Percentiles rank a stretch among this genome's conserved stretches.
Conservation (phyloP, 1,140 invertebrate genomes). For the Amyelois transitella region DNA sequence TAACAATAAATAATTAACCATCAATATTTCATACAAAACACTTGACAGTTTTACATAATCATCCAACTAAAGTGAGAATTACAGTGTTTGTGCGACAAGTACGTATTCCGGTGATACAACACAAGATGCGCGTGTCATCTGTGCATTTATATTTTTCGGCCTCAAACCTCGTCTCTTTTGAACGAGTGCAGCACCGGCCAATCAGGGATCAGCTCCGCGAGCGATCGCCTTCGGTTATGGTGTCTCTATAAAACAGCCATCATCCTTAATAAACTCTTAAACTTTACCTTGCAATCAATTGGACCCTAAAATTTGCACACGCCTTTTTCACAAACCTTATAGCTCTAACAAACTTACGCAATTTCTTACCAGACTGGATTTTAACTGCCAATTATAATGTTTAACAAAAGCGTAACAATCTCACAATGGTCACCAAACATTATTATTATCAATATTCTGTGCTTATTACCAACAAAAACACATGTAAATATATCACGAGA, state of each 20-base stretch:
- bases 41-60: neutral
- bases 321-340: too few relatives aligned
- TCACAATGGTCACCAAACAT: constrained; percentile 8
- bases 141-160: constrained; percentile 48
- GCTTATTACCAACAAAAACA: constrained; percentile 1
- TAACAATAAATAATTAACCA: neutral
- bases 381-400: neutral
- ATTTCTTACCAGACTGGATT: neutral
- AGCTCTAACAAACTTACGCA: neutral
- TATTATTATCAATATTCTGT: constrained; percentile 12
- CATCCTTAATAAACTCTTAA: constrained; percentile 38
- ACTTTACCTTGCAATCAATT: neutral
- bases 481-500: constrained; percentile 8
- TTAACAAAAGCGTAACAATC: neutral
- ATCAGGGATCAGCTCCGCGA: constrained; percentile 96
- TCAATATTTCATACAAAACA: neutral
- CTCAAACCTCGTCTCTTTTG: constrained; percentile 84
- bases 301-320: too few relatives aligned
- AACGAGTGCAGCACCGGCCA: constrained; percentile 95
- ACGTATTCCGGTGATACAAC: constrained; percentile 53
- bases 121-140: constrained; percentile 64
- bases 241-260: constrained; percentile 69
- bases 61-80: neutral
- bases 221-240: constrained; percentile 84
- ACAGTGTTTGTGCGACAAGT: constrained; percentile 38